These are phyloP conservation scores for Radopholus similis DNA, from an alignment of 1,140 invertebrate species.

Conservation along the genomic window DNA sequence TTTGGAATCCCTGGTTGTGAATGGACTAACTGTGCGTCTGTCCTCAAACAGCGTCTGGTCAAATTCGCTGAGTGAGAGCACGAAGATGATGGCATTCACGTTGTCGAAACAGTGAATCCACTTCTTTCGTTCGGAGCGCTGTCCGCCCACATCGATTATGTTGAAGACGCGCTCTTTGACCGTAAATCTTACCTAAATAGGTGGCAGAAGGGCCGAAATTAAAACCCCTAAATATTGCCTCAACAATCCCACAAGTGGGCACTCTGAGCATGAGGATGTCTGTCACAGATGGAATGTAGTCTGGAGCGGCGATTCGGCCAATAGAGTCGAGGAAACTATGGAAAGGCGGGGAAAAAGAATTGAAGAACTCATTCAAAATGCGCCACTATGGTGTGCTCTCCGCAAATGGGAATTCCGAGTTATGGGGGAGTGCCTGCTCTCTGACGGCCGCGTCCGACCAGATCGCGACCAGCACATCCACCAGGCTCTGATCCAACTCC, in stretches of 20 bases:
- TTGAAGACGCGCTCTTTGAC: conserved; percentile 3
- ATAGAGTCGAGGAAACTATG: conserved; percentile 71
- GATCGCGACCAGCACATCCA: background rate
- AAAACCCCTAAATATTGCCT: conserved; percentile 66
- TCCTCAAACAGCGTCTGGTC: conserved; percentile 92
- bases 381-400: too few relatives aligned
- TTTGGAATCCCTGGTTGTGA: too few relatives aligned
- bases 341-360: too few relatives aligned
- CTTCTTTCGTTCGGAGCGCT: too few relatives aligned
- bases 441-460: background rate
- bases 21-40: conserved; percentile 82
- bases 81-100: too few relatives aligned
- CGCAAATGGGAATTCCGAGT: too few relatives aligned
- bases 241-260: conserved; percentile 76
- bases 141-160: conserved; percentile 58
- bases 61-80: conserved; percentile 71
- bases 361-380: too few relatives aligned
- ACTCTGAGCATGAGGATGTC: conserved; percentile 92
- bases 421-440: too few relatives aligned
- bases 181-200: conserved; percentile 1
- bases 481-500: background rate
- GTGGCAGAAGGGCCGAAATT: too few relatives aligned
- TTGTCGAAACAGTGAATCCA: conserved; percentile 92
- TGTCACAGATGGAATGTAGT: conserved; percentile 90
- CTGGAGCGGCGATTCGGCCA: conserved; percentile 80